These are phyloP conservation scores for Larimichthys crocea DNA, from an alignment of 2,113 vertebrate species.

Conservation along the genomic window DNA sequence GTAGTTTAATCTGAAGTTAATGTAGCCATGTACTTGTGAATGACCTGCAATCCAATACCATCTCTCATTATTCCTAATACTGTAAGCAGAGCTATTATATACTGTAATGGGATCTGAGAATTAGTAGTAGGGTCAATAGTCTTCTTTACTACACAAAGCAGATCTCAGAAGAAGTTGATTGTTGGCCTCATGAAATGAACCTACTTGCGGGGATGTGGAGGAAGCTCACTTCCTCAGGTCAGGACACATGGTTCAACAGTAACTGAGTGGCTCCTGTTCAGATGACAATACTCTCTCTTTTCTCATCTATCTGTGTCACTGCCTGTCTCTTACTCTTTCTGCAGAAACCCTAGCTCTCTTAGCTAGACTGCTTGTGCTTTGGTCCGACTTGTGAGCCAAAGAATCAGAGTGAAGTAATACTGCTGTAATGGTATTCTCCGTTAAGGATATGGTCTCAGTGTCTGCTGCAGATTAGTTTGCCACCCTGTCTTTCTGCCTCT, in stretches of 20 bases:
- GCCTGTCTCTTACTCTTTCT: background rate
- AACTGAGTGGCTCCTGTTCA: constrained; percentile 12
- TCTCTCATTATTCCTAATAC: constrained; percentile 2
- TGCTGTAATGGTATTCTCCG: constrained; percentile 39
- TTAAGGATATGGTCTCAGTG: constrained; percentile 27
- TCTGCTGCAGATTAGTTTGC: constrained; percentile 27
- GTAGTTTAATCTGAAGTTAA: background rate
- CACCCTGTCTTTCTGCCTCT: constrained; percentile 1
- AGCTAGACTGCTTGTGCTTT: background rate
- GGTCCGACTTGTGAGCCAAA: constrained; percentile 5
- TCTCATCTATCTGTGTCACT: constrained; percentile 17
- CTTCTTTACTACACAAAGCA: background rate
- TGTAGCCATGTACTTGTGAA: background rate
- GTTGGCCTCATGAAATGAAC: constrained; percentile 22
- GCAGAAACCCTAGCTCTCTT: constrained; percentile 37
- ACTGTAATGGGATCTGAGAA: constrained; percentile 18
- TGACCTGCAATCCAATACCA: background rate
- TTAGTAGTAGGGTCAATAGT: constrained; percentile 27
- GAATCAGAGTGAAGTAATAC: constrained; percentile 27
- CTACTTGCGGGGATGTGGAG: constrained; percentile 1
- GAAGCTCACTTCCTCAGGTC: constrained; percentile 21
- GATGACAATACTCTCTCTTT: constrained; percentile 13
- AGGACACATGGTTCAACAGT: constrained; percentile 18
- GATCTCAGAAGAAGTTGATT: constrained; percentile 8
- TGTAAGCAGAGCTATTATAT: background rate